Evolutionary conservation across 1,140 invertebrate genomes (phyloP).

Genomic region (Euborellia annulipes): DNA sequence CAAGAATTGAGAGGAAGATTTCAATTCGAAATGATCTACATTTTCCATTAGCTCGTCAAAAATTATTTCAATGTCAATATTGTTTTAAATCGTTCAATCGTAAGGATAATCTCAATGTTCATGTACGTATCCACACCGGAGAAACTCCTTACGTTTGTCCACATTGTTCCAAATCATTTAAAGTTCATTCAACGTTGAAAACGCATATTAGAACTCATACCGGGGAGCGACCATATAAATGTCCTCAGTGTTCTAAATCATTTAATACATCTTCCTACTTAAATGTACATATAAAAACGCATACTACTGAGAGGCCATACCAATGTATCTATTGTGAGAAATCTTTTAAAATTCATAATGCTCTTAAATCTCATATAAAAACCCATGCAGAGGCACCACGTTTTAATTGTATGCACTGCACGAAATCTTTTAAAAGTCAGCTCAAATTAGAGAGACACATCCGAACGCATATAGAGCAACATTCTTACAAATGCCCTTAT

Average conservation of each 20-base stretch:
- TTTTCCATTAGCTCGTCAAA: no score
- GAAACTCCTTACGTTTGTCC: conserved; percentile 26
- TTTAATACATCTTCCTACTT: conserved; percentile 17
- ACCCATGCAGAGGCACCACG: conserved; percentile 32
- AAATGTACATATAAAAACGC: conserved; percentile 10
- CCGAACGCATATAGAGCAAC: conserved; percentile 28
- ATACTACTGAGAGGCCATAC: conserved; percentile 30
- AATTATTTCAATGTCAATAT: conserved; percentile 32
- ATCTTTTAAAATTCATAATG: conserved; percentile 22
- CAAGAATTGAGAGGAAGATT: no score
- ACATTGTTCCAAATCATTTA: conserved; percentile 28
- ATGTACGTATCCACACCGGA: conserved; percentile 26
- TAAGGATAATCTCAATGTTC: conserved; percentile 28
- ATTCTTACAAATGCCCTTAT: conserved; percentile 31
- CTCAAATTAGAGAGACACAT: conserved; percentile 29
- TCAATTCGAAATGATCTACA: no score
- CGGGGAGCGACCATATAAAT: conserved; percentile 39
- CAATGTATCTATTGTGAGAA: conserved; percentile 24
- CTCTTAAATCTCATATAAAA: conserved; percentile 28
- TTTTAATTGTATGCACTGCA: conserved; percentile 28
- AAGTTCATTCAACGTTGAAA: conserved; percentile 23
- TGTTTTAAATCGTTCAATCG: conserved; percentile 30
- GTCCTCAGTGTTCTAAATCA: conserved; percentile 31
- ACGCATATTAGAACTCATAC: conserved; percentile 35
- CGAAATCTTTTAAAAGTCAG: conserved; percentile 26